Conservation (phyloP, 1,140 invertebrate genomes). For the Solenopsis fugax region DNA sequence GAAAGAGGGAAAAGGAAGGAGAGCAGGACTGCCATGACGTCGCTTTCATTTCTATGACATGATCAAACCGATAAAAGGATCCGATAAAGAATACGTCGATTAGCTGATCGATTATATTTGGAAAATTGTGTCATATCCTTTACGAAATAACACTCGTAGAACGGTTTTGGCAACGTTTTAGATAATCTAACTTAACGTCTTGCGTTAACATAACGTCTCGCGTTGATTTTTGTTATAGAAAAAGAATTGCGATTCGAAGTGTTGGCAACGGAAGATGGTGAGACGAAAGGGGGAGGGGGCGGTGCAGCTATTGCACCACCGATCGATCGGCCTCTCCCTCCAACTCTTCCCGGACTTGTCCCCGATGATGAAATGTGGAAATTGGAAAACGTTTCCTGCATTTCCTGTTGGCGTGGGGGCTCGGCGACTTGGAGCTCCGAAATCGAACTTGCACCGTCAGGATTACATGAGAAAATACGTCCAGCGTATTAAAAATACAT, state of each 20-base stretch:
- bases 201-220: not conserved
- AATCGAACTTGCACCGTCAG: slow-evolving; percentile 53
- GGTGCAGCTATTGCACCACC: slow-evolving; percentile 55
- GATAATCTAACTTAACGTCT: not conserved
- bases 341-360: slow-evolving; percentile 49
- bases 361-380: slow-evolving; percentile 67
- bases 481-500: slow-evolving; percentile 22
- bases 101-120: not conserved
- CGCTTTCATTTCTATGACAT: slow-evolving; percentile 66
- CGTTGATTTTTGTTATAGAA: not conserved
- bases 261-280: slow-evolving; percentile 30
- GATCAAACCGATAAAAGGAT: slow-evolving; percentile 17
- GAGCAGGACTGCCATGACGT: slow-evolving; percentile 67
- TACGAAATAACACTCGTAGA: not conserved
- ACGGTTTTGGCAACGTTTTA: not conserved
- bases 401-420: slow-evolving; percentile 48
- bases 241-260: slow-evolving; percentile 32
- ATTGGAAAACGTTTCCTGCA: slow-evolving; percentile 70
- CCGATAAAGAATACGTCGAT: slow-evolving; percentile 49
- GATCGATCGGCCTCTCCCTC: slow-evolving; percentile 63
- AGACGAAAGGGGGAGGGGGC: slow-evolving; percentile 23
- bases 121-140: not conserved
- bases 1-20: slow-evolving; percentile 46
- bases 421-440: slow-evolving; percentile 29
- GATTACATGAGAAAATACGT: slow-evolving; percentile 48